These are phyloP conservation scores for Pseudopleuronectes americanus DNA, from an alignment of 2,797 vertebrate species.

Conservation along the genomic window DNA sequence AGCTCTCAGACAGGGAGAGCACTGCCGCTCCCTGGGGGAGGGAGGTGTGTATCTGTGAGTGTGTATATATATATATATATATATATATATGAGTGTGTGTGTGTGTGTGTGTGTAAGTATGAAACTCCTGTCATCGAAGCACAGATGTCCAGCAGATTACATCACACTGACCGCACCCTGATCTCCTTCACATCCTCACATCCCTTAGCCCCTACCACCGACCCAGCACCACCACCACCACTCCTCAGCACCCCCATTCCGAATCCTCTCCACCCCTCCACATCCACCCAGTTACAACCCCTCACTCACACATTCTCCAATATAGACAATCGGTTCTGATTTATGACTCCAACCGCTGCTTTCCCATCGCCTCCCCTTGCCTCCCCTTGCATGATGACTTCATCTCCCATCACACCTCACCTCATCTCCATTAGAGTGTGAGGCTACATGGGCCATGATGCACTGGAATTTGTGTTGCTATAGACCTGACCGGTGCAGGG, in stretches of 20 bases:
- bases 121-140: slow-evolving; percentile 65
- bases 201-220: slow-evolving; percentile 41
- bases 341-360: slow-evolving; percentile 58
- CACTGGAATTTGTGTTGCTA: slow-evolving; percentile 51
- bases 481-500: slow-evolving; percentile 17
- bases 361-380: slow-evolving; percentile 56
- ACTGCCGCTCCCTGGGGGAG: slow-evolving; percentile 48
- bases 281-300: slow-evolving; percentile 40
- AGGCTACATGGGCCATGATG: slow-evolving; percentile 44
- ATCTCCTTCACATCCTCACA: slow-evolving; percentile 61
- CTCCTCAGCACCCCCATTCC: slow-evolving; percentile 24
- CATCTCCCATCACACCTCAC: slow-evolving; percentile 68
- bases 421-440: slow-evolving; percentile 65
- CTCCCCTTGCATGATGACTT: slow-evolving; percentile 64
- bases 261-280: slow-evolving; percentile 37
- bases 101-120: slow-evolving; percentile 26
- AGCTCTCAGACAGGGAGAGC: slow-evolving; percentile 68
- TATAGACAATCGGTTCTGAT: slow-evolving; percentile 70
- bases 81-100: too few relatives aligned
- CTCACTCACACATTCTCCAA: slow-evolving; percentile 52
- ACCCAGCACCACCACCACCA: slow-evolving; percentile 1
- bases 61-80: background rate
- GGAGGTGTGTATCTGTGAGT: slow-evolving; percentile 30
- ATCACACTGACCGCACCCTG: slow-evolving; percentile 78
- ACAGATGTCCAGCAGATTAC: slow-evolving; percentile 81